These are phyloP conservation scores for Acinonyx jubatus DNA, from an alignment of 2,113 vertebrate genomes.

Conservation along the genomic window DNA sequence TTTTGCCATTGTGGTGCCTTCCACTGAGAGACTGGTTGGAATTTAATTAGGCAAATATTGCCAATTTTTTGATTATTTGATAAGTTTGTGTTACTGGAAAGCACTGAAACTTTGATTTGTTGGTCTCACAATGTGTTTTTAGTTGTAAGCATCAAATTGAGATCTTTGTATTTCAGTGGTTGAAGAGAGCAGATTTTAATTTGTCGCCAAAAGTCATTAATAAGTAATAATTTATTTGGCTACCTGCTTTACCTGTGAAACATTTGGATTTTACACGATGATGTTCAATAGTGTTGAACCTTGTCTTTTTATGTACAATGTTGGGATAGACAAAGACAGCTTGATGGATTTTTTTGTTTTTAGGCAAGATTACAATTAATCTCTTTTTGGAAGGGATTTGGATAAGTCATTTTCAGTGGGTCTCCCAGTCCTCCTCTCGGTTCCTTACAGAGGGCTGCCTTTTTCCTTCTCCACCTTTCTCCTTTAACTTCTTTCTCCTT, in stretches of 20 bases:
- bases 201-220: background rate
- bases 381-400: background rate
- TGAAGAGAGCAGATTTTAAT: slow-evolving; percentile 48
- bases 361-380: background rate
- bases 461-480: background rate
- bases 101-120: background rate
- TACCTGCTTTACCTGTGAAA: background rate
- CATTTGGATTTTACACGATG: background rate
- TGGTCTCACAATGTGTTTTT: background rate
- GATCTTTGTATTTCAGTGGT: slow-evolving; percentile 29
- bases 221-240: background rate
- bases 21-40: background rate
- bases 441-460: background rate
- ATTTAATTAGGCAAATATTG: background rate
- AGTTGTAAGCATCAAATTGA: background rate
- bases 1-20: background rate
- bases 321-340: background rate
- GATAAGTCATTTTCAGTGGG: background rate
- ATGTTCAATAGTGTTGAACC: background rate
- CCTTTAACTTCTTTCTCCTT: background rate
- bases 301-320: background rate
- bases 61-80: background rate
- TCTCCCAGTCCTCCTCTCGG: background rate
- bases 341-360: background rate
- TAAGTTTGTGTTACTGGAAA: background rate